Evolutionary conservation across 2,113 vertebrate species (phyloP).

Genomic region (Cairina moschata): DNA sequence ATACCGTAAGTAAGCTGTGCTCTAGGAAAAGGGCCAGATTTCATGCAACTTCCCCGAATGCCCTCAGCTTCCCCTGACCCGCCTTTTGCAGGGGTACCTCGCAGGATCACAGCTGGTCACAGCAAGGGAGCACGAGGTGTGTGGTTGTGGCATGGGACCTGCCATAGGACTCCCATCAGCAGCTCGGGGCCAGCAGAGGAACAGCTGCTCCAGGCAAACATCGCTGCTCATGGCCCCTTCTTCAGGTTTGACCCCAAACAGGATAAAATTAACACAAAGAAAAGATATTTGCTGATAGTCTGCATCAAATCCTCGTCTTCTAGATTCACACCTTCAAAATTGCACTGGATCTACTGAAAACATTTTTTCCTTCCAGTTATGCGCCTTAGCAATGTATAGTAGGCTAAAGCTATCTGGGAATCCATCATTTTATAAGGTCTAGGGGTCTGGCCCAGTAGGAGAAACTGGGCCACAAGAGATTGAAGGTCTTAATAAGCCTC

Average conservation of each 20-base stretch:
- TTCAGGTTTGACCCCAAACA: not conserved
- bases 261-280: not conserved
- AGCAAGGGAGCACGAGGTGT: not conserved
- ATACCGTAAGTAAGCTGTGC: not conserved
- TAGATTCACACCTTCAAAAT: not conserved
- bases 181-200: not conserved
- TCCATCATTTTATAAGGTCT: not conserved
- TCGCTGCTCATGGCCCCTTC: not conserved
- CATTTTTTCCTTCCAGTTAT: not conserved
- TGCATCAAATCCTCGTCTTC: not conserved
- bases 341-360: not conserved
- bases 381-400: not conserved
- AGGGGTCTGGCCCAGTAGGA: not conserved
- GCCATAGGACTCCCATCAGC: not conserved
- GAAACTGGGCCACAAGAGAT: not conserved
- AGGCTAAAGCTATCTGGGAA: not conserved
- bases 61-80: not conserved
- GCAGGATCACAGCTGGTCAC: not conserved
- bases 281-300: not conserved
- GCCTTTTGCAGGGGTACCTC: not conserved
- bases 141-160: accelerated
- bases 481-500: not conserved
- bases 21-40: not conserved
- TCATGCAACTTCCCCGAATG: not conserved
- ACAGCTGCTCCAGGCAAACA: not conserved